Base-by-base conservation (phyloP, 2,888 invertebrate genomes). In the Euphydryas editha region DNA sequence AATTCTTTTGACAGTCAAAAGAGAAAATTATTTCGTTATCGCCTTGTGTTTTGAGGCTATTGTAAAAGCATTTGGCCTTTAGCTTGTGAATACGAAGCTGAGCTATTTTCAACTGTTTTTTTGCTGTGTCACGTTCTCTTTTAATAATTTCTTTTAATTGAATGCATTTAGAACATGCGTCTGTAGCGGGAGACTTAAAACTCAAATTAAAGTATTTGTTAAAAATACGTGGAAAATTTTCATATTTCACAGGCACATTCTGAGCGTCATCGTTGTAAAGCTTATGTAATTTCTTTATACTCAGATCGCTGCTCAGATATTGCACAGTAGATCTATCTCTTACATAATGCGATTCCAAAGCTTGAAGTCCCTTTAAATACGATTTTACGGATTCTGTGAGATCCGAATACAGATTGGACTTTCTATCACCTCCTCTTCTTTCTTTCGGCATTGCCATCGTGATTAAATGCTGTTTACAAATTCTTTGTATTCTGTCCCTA, bases 401-500 rank as follows among this genome's bases (percentile, higher is more conserved):
- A 13, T 13, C 39, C 2, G 39, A 39, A 39, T 39, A 39, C 13
- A 13, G 10, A 13, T 13, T 13, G 13, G 39, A 39, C 13, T 39
- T 39, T 39, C 39, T 39, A 13, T 39, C 39, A 10, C 71, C 68
- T 15, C 67, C 69, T 60, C 71, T 69, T 67, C 56, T 46, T 67
- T 72, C 71, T 57, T 69, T 69, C 24, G 71, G 71, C 54, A 73
- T 17, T 67, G 17, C 61, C 70, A 71, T 70, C 57, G 69, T 69
- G 21, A 59, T 72, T 65, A 69, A 42, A 70, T 73, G 70, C 10
- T 57, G 42, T 68, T 71, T 73, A 57, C 72, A 72, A 67, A 72
- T 73, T 69, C 72, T 72, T 63, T 72, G 70, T 60, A 73, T 72
- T 65, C 73, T 49, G 20, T 72, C 72, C 42, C 44, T 73, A 39